Conservation (phyloP, 2,888 invertebrate genomes). For the Crocallis elinguaria region DNA sequence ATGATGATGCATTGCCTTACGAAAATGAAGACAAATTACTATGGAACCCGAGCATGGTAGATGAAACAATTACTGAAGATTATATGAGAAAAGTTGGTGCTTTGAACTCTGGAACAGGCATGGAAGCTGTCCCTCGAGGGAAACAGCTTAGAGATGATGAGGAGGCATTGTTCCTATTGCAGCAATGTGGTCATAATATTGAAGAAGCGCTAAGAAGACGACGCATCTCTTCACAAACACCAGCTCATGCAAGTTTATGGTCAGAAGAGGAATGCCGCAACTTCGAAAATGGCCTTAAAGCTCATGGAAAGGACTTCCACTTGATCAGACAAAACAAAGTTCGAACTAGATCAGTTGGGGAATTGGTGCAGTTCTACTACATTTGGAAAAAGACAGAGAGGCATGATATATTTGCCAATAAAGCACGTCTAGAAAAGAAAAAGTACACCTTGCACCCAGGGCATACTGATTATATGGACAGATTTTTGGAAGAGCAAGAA, state of each 20-base stretch:
- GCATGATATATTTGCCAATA: constrained; percentile 96
- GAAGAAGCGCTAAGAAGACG: constrained; percentile 95
- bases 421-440: constrained; percentile 95
- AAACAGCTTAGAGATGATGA: constrained; percentile 94
- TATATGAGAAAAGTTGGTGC: constrained; percentile 88
- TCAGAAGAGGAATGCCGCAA: constrained; percentile 98
- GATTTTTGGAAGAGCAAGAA: constrained; percentile 95
- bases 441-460: constrained; percentile 96
- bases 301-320: constrained; percentile 98
- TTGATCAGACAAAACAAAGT: constrained; percentile 97
- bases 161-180: constrained; percentile 94
- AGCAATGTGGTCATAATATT: constrained; percentile 97
- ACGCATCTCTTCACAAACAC: constrained; percentile 88
- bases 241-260: constrained; percentile 93
- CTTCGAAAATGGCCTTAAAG: constrained; percentile 97
- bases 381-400: constrained; percentile 99
- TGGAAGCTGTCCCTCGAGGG: constrained; percentile 87
- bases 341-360: constrained; percentile 96
- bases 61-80: constrained; percentile 90
- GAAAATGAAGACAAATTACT: constrained; percentile 97
- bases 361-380: constrained; percentile 98
- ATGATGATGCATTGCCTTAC: constrained; percentile 97
- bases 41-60: constrained; percentile 94
- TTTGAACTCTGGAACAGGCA: constrained; percentile 72
- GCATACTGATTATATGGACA: constrained; percentile 97